Percentiles rank a stretch among this genome's conserved stretches.
Evolutionary conservation across 2,797 vertebrate genomes (phyloP).

Genomic region (Molothrus aeneus): DNA sequence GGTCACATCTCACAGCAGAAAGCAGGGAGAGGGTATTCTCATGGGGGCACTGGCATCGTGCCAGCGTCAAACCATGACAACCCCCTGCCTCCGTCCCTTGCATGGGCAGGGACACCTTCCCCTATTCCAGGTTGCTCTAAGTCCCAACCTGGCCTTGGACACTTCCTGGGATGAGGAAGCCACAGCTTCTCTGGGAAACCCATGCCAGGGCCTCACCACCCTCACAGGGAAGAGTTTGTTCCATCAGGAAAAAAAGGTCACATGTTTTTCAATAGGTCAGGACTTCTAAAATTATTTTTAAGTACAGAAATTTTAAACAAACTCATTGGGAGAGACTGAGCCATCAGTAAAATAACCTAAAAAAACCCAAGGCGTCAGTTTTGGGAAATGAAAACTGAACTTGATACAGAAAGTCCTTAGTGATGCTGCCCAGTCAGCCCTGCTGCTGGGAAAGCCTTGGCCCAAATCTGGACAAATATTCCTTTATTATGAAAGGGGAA

Average conservation of each 20-base stretch:
- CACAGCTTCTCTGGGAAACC: not conserved
- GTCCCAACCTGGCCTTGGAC: not conserved
- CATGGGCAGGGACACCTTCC: not conserved
- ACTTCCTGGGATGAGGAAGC: not conserved
- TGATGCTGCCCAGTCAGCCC: not conserved
- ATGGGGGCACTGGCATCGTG: no score
- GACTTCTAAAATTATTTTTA: not conserved
- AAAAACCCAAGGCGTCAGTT: not conserved
- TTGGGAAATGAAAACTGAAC: not conserved
- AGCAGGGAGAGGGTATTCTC: no score
- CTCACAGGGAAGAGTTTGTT: not conserved
- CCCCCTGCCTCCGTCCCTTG: not conserved
- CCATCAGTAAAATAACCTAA: not conserved
- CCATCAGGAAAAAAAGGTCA: not conserved
- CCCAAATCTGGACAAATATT: not conserved
- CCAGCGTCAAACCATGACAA: no score
- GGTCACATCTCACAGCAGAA: no score
- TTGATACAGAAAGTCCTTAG: not conserved
- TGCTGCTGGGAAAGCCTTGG: not conserved
- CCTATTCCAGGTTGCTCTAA: not conserved
- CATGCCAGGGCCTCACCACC: not conserved
- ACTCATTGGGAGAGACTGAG: not conserved
- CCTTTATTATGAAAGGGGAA: not conserved
- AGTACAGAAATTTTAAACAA: not conserved
- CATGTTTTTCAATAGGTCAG: not conserved